phyloP scores from a whole-genome alignment of 2,888 invertebrate genomes.

The Diplazon laetatorius region DNA sequence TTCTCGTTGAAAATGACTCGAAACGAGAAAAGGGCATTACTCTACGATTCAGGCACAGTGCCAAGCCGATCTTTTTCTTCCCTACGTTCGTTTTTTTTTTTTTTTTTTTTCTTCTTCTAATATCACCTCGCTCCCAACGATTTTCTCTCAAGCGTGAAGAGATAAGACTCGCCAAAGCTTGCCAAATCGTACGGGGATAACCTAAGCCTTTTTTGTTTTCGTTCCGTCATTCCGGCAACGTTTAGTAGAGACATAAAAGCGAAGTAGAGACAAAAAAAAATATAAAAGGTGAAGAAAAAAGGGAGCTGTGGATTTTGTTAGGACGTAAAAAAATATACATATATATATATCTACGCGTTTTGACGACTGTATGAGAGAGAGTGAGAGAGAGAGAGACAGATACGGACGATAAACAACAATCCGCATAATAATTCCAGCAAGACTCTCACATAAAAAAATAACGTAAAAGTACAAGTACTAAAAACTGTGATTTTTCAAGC shows the following conservation, averaged over 20 bases:
- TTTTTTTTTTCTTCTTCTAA: constrained; percentile 26
- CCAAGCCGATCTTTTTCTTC: constrained; percentile 38
- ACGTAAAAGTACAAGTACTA: no score
- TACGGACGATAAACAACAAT: constrained; percentile 1
- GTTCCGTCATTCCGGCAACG: constrained; percentile 44
- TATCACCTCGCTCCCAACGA: constrained; percentile 22
- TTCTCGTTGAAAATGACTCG: neutral
- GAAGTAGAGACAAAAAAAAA: constrained; percentile 48
- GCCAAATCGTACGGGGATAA: constrained; percentile 52
- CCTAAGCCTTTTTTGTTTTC: constrained; percentile 34
- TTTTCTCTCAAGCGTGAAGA: constrained; percentile 60
- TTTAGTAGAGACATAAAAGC: constrained; percentile 59
- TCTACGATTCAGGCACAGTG: constrained; percentile 20
- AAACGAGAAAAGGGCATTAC: constrained; percentile 1
- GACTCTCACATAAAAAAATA: neutral
- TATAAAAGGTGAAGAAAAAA: constrained; percentile 1
- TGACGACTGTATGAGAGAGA: constrained; percentile 24
- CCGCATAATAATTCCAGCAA: neutral
- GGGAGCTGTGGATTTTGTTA: constrained; percentile 21
- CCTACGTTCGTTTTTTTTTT: constrained; percentile 24
- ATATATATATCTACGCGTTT: no score
- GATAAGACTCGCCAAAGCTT: constrained; percentile 57
- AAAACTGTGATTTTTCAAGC: neutral
- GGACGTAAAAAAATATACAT: no score
- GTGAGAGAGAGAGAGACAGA: no score